Conservation (phyloP, 2,888 invertebrate genomes). For the Mellilla xanthometata region DNA sequence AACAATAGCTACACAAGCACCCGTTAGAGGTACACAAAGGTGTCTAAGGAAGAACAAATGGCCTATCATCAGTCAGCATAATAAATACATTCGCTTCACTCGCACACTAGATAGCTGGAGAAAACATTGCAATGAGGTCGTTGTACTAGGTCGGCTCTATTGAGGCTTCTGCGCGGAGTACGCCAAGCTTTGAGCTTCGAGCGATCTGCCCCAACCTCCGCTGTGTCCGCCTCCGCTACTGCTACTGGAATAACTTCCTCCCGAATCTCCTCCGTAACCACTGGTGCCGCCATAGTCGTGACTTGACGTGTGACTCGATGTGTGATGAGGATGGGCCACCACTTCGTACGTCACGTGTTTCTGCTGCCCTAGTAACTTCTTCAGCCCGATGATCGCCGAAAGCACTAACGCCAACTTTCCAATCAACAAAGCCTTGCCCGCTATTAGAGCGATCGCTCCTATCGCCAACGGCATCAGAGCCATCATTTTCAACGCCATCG, state of each 20-base stretch:
- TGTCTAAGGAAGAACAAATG: constrained; percentile 35
- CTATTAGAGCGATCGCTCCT: constrained; percentile 92
- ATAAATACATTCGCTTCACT: constrained; percentile 62
- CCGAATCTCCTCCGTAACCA: constrained; percentile 85
- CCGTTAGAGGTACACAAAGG: constrained; percentile 42
- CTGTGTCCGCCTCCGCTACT: constrained; percentile 74
- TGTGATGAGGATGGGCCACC: constrained; percentile 92
- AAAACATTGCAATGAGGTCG: constrained; percentile 66
- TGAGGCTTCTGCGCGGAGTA: constrained; percentile 89
- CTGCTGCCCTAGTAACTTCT: constrained; percentile 90
- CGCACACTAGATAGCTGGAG: constrained; percentile 58
- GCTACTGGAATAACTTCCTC: constrained; percentile 72
- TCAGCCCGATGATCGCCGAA: constrained; percentile 91
- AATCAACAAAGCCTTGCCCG: constrained; percentile 92
- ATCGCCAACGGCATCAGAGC: constrained; percentile 90
- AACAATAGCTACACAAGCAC: constrained; percentile 31
- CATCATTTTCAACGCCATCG: constrained; percentile 90
- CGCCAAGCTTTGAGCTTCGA: constrained; percentile 90
- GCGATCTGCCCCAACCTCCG: constrained; percentile 88
- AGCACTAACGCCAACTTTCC: constrained; percentile 93
- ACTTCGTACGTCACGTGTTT: constrained; percentile 95
- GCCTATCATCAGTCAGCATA: constrained; percentile 46
- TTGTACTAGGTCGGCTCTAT: constrained; percentile 62
- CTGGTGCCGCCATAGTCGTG: constrained; percentile 84
- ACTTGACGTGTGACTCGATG: constrained; percentile 86